phyloP scores from a whole-genome alignment of 2,113 vertebrate genomes.

The Aegotheles bennettii region DNA sequence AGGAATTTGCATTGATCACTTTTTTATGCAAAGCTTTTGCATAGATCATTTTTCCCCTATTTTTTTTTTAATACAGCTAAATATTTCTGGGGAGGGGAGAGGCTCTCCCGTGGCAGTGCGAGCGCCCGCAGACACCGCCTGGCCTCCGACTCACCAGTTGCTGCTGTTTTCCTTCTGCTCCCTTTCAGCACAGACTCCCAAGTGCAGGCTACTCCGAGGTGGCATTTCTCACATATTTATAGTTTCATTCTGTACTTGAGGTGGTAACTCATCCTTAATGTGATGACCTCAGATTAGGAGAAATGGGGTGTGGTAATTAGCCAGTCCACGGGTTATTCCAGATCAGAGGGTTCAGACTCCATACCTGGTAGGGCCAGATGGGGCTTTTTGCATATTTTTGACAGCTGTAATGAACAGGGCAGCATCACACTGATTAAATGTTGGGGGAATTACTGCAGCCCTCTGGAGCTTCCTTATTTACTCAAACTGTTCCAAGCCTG shows the following conservation, averaged over 20 bases:
- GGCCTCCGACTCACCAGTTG: neutral
- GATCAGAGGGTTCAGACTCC: neutral
- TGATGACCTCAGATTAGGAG: constrained; percentile 1
- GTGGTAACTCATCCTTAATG: constrained; percentile 34
- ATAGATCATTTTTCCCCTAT: constrained; percentile 67
- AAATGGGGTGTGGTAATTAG: constrained; percentile 55
- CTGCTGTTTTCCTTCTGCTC: neutral
- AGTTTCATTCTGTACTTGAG: constrained; percentile 6
- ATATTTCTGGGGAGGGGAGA: constrained; percentile 36
- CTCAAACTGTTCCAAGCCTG: neutral
- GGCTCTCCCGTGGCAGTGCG: neutral
- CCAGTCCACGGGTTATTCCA: constrained; percentile 1
- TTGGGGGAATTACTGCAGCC: constrained; percentile 35
- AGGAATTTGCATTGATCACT: constrained; percentile 84
- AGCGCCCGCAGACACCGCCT: neutral
- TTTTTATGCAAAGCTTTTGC: constrained; percentile 82
- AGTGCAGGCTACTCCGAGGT: neutral
- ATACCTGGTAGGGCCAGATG: constrained; percentile 60
- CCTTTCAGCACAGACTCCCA: rapidly evolving
- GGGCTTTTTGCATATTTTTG: constrained; percentile 63
- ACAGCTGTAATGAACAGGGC: constrained; percentile 62
- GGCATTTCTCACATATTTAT: constrained; percentile 54
- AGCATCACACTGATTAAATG: constrained; percentile 43
- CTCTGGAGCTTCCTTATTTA: constrained; percentile 6
- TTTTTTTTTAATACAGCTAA: constrained; percentile 59